Evolutionary conservation across 2,797 vertebrate genomes (phyloP).

Genomic region (Trichosurus vulpecula): DNA sequence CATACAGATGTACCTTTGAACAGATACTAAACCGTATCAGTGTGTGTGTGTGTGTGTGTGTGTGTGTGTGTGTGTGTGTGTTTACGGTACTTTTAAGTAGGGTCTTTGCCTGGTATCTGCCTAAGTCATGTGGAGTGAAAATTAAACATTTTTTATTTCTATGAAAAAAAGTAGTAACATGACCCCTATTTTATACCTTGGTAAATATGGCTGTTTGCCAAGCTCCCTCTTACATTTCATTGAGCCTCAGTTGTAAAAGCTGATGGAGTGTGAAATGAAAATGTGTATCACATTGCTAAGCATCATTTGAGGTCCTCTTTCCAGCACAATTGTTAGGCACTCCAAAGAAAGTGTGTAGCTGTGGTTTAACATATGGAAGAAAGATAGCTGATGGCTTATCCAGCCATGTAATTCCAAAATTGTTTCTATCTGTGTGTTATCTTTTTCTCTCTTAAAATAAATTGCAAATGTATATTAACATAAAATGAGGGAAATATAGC

Average conservation of each 20-base stretch:
- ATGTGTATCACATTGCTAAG: conserved; percentile 97
- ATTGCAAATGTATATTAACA: conserved; percentile 72
- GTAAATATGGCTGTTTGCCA: conserved; percentile 85
- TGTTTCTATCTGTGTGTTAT: conserved; percentile 59
- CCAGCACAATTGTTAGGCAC: conserved; percentile 82
- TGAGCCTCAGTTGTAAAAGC: conserved; percentile 91
- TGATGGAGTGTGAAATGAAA: conserved; percentile 99
- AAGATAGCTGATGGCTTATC: conserved; percentile 81
- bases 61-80: background rate
- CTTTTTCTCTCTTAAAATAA: conserved; percentile 63
- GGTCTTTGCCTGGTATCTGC: conserved; percentile 67
- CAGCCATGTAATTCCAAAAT: conserved; percentile 80
- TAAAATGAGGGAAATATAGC: conserved; percentile 47
- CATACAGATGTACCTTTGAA: background rate
- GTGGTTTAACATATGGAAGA: conserved; percentile 82
- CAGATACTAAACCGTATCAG: conserved; percentile 42
- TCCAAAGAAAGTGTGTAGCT: conserved; percentile 77
- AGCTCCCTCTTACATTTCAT: conserved; percentile 85
- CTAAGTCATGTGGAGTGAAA: conserved; percentile 76
- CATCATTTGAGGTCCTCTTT: conserved; percentile 89
- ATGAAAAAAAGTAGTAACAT: conserved; percentile 75
- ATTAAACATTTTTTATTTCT: conserved; percentile 73
- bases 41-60: background rate
- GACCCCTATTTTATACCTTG: conserved; percentile 84
- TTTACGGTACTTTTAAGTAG: conserved; percentile 17